These are phyloP conservation scores for Fregetta grallaria DNA, from an alignment of 2,113 vertebrate species.

Conservation along the genomic window DNA sequence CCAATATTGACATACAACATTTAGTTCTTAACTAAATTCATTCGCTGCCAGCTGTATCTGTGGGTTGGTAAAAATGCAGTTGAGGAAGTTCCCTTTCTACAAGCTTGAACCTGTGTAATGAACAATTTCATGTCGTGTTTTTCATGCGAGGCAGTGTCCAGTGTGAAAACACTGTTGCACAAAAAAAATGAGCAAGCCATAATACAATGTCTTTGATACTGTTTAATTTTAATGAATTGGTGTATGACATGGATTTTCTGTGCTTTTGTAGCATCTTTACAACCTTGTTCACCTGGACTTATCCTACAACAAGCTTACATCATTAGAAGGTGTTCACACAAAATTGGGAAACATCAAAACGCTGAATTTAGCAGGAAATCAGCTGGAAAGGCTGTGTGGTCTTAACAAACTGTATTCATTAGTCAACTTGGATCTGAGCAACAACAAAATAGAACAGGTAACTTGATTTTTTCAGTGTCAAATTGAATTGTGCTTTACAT, in stretches of 20 bases:
- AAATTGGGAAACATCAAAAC: slow-evolving; percentile 97
- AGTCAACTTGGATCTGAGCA: slow-evolving; percentile 91
- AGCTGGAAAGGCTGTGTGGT: slow-evolving; percentile 86
- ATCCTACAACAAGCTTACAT: slow-evolving; percentile 88
- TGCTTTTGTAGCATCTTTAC: slow-evolving; percentile 86
- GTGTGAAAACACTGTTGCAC: not conserved
- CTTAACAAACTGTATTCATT: slow-evolving; percentile 95
- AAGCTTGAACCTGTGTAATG: not conserved
- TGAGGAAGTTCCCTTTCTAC: not conserved
- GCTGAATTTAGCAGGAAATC: slow-evolving; percentile 91
- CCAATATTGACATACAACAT: not conserved
- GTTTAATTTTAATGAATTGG: not conserved
- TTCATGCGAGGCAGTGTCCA: not conserved
- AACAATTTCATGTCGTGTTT: not conserved
- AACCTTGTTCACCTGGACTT: slow-evolving; percentile 95
- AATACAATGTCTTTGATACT: not conserved
- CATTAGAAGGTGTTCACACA: slow-evolving; percentile 88
- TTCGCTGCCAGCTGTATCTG: not conserved
- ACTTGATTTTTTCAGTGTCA: not conserved
- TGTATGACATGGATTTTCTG: not conserved
- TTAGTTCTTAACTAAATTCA: not conserved
- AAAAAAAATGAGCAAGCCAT: not conserved
- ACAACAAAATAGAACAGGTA: slow-evolving; percentile 91
- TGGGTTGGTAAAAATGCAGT: not conserved
- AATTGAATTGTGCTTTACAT: not conserved